Percentiles rank a stretch among this genome's conserved stretches.
Conservation (phyloP, 2,888 invertebrate species). For the Plutella xylostella region DNA sequence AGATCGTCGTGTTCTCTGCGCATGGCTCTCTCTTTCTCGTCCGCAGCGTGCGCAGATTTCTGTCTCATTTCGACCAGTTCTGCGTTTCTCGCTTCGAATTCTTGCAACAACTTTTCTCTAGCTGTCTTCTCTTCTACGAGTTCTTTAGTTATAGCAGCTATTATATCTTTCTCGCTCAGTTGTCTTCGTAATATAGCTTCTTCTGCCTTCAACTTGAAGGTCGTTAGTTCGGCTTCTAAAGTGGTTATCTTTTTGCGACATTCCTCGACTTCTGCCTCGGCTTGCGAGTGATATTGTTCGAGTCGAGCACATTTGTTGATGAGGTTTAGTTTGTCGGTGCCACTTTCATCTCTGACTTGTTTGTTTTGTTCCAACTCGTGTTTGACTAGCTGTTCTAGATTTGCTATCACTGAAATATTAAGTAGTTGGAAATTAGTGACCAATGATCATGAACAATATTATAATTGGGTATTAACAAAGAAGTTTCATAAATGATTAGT, state of each 20-base stretch:
- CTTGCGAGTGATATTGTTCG: conserved; percentile 35
- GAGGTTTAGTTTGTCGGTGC: conserved; percentile 28
- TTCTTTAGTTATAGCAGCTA: conserved; percentile 30
- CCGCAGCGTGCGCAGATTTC: conserved; percentile 22
- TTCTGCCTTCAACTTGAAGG: conserved; percentile 22
- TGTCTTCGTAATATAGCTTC: conserved; percentile 21
- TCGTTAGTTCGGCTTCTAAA: conserved; percentile 25
- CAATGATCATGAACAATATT: too few relatives aligned
- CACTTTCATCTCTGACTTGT: conserved; percentile 24
- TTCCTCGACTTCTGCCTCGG: conserved; percentile 32
- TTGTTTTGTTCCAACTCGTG: conserved; percentile 27
- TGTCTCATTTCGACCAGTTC: conserved; percentile 25
- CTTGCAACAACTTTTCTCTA: conserved; percentile 26
- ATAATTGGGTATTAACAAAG: too few relatives aligned
- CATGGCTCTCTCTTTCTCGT: conserved; percentile 26
- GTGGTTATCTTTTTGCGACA: conserved; percentile 29
- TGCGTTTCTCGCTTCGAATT: conserved; percentile 23
- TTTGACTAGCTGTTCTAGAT: conserved; percentile 31
- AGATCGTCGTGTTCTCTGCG: conserved; percentile 41
- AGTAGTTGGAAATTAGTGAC: background rate
- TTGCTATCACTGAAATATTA: conserved; percentile 33
- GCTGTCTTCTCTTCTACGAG: conserved; percentile 26
- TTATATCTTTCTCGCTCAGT: conserved; percentile 28
- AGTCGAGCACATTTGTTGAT: conserved; percentile 33
- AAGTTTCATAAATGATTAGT: too few relatives aligned